Conservation (phyloP, 2,888 invertebrate species). For the Drosophila mettleri region DNA sequence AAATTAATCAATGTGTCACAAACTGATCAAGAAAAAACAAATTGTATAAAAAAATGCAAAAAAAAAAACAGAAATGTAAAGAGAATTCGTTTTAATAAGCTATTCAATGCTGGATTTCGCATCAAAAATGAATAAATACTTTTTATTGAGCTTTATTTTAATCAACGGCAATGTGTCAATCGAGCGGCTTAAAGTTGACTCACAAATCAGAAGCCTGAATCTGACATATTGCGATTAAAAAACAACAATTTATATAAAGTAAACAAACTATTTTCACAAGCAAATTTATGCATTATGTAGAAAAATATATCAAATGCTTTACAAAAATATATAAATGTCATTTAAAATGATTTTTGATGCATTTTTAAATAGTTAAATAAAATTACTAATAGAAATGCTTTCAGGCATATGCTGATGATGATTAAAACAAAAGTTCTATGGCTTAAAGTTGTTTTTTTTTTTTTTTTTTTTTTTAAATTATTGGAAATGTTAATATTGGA, state of each 20-base stretch:
- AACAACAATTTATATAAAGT: not conserved
- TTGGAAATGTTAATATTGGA: no score
- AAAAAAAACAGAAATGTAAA: not conserved
- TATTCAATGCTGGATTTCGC: conserved; percentile 4
- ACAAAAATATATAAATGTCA: no score
- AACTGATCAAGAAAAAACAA: conserved; percentile 15
- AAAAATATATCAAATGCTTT: not conserved
- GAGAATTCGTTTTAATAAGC: conserved; percentile 2
- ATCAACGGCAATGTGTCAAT: conserved; percentile 37
- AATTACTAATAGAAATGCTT: no score
- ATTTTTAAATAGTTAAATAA: no score
- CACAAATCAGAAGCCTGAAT: conserved; percentile 21
- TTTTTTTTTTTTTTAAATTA: no score
- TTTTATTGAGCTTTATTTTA: conserved; percentile 21
- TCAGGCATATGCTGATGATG: no score
- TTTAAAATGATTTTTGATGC: no score
- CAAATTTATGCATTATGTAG: not conserved
- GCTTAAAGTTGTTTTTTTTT: no score
- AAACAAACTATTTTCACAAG: not conserved
- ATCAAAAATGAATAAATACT: conserved; percentile 40
- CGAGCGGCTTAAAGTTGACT: conserved; percentile 12
- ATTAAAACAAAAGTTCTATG: no score
- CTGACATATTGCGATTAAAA: conserved; percentile 2
- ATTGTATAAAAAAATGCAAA: not conserved
- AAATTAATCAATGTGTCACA: conserved; percentile 54